These are phyloP conservation scores for Bostrychus sinensis DNA, from an alignment of 2,113 vertebrate species.

Conservation along the genomic window DNA sequence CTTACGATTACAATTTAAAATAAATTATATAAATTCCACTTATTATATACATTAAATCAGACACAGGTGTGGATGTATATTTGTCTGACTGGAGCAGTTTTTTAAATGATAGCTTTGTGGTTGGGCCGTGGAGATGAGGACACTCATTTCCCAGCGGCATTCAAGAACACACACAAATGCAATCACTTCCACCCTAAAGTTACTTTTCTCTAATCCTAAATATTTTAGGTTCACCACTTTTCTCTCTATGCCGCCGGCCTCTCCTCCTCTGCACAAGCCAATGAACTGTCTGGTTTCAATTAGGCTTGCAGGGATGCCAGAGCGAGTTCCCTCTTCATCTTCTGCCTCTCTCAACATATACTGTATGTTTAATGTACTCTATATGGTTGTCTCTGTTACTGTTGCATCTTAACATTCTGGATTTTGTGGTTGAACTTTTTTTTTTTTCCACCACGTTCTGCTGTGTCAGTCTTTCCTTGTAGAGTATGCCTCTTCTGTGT, in stretches of 20 bases:
- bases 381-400: constrained; percentile 14
- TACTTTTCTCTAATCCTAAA: constrained; percentile 10
- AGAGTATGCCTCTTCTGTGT: background rate
- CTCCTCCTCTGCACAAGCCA: constrained; percentile 23
- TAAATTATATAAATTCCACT: too few relatives aligned
- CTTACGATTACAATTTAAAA: too few relatives aligned
- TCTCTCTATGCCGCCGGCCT: constrained; percentile 5
- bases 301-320: constrained; percentile 55
- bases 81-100: constrained; percentile 1
- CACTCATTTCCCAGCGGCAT: background rate
- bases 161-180: background rate
- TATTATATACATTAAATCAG: too few relatives aligned
- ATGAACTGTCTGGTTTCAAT: constrained; percentile 64
- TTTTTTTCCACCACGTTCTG: background rate
- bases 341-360: constrained; percentile 3
- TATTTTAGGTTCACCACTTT: constrained; percentile 16
- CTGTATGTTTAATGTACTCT: too few relatives aligned
- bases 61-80: too few relatives aligned
- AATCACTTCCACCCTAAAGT: constrained; percentile 3
- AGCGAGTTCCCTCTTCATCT: constrained; percentile 18
- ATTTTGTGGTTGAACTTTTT: constrained; percentile 8
- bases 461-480: constrained; percentile 27
- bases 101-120: too few relatives aligned
- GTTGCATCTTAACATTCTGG: constrained; percentile 8
- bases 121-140: background rate